Conservation (phyloP, 2,888 invertebrate species). For the Pristionchus maxplancki region DNA sequence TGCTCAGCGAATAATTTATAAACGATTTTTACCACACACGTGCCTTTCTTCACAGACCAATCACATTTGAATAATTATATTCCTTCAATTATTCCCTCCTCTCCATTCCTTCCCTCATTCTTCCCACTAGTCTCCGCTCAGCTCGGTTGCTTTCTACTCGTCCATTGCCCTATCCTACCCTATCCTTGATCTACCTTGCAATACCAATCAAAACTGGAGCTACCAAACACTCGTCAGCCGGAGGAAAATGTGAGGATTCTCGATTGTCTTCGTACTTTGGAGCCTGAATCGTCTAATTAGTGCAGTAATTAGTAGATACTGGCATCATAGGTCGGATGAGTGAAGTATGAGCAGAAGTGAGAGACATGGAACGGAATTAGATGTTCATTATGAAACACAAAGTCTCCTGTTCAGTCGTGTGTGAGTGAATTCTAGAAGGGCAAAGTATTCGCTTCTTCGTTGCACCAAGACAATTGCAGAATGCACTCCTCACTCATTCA, state of each 20-base stretch:
- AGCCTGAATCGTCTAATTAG: not conserved
- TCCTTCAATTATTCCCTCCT: not conserved
- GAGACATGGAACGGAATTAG: not conserved
- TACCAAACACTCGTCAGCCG: not conserved
- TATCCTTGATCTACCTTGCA: not conserved
- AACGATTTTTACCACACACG: not conserved
- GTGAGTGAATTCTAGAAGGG: not conserved
- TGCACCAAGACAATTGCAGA: not conserved
- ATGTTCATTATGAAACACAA: too few relatives aligned
- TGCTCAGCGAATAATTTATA: not conserved
- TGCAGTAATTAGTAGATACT: not conserved
- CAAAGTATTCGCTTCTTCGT: not conserved
- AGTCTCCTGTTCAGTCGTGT: not conserved
- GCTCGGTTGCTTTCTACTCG: constrained; percentile 2
- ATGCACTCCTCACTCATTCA: constrained; percentile 28
- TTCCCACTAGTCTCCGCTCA: not conserved
- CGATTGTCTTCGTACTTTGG: not conserved
- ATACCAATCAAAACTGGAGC: constrained; percentile 1
- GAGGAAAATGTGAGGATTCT: not conserved
- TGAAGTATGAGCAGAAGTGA: not conserved
- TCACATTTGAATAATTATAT: not conserved
- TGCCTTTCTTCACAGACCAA: not conserved
- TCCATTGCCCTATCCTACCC: not conserved
- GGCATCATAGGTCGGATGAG: too few relatives aligned
- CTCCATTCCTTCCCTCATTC: not conserved